Base-by-base conservation (phyloP, 1,140 invertebrate species). In the Lucilia sericata region DNA sequence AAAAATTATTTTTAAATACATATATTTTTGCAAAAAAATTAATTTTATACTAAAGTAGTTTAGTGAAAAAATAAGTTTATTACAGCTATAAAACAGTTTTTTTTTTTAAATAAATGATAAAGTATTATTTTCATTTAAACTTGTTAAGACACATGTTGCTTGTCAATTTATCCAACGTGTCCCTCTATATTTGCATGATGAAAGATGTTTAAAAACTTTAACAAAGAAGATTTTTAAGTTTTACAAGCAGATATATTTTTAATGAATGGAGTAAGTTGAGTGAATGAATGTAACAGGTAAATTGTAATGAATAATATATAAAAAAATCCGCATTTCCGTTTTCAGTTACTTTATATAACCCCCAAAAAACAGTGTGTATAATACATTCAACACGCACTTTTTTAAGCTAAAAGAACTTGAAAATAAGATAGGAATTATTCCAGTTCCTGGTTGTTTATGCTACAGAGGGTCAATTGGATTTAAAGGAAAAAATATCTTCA, bases 301-400 rank as follows among this genome's bases (percentile, higher is more conserved):
- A 70, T 21, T 70, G n/a, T 12, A 21, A 42, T 42, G 7, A 70
- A 70, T 19, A 70, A n/a, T n/a, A n/a, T n/a, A n/a, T n/a, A 30
- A 30, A 70, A 70, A 70, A 80, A 49, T 49, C 5, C 76, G 42
- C 76, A 80, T 80, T 80, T 80, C 76, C 76, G 76, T 80, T 76
- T 76, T 80, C 12, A 13, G 5, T 17, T 60, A 2, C n/a, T 3
- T 17, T 70, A 25, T 9, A 2, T 9, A 10, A 25, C 8, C 65
- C 65, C 19, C 65, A 12, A 70, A 60, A 70, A 2, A 70, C 9
- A 70, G 65, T 25, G 14, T 60, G n/a, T n/a, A 70, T 70, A 70
- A 70, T 70, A 70, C 17, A 70, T 70, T 70, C 8, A 70, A 70
- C 65, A 70, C 65, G 65, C 65, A 70, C 65, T 70, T 70, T 12